Evolutionary conservation across 2,797 vertebrate genomes (phyloP).

Genomic region (Menidia menidia): DNA sequence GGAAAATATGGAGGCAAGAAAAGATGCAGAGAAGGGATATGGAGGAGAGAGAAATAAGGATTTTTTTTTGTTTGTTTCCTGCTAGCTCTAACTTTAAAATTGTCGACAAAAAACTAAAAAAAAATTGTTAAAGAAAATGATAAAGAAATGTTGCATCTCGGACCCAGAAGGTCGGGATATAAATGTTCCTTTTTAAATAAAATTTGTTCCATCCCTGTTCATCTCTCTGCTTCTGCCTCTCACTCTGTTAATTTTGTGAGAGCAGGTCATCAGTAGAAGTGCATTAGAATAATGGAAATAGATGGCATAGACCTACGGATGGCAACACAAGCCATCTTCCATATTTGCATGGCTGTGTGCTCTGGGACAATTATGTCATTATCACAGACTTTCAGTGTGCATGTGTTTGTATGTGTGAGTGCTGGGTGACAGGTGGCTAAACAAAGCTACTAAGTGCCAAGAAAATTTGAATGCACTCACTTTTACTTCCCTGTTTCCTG

Average conservation of each 20-base stretch:
- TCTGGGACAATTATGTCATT: conserved; percentile 82
- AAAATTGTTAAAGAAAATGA: conserved; percentile 40
- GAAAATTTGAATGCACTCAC: conserved; percentile 58
- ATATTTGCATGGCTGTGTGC: conserved; percentile 80
- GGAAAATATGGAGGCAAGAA: conserved; percentile 26
- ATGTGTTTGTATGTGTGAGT: conserved; percentile 30
- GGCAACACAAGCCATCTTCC: conserved; percentile 81
- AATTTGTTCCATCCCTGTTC: conserved; percentile 45
- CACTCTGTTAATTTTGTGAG: conserved; percentile 77
- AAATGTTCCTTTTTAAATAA: conserved; percentile 57
- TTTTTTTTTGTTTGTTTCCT: conserved; percentile 8
- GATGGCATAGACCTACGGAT: conserved; percentile 79
- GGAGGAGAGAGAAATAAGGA: conserved; percentile 1
- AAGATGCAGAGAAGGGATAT: conserved; percentile 37
- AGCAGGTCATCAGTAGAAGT: conserved; percentile 80
- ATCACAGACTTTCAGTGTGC: conserved; percentile 64
- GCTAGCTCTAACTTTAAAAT: conserved; percentile 16
- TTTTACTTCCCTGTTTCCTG: conserved; percentile 33
- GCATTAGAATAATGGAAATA: conserved; percentile 84
- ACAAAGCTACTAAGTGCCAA: conserved; percentile 56
- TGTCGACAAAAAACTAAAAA: conserved; percentile 46
- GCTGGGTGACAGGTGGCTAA: conserved; percentile 63
- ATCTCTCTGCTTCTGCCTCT: conserved; percentile 40
- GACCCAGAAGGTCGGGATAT: conserved; percentile 53
- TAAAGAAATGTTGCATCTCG: conserved; percentile 38